A percentile compares a stretch with the other conserved stretches of the same genome.
These are phyloP conservation scores for Dicyrtomina minuta DNA, from an alignment of 2,888 invertebrate species.

Conservation along the genomic window DNA sequence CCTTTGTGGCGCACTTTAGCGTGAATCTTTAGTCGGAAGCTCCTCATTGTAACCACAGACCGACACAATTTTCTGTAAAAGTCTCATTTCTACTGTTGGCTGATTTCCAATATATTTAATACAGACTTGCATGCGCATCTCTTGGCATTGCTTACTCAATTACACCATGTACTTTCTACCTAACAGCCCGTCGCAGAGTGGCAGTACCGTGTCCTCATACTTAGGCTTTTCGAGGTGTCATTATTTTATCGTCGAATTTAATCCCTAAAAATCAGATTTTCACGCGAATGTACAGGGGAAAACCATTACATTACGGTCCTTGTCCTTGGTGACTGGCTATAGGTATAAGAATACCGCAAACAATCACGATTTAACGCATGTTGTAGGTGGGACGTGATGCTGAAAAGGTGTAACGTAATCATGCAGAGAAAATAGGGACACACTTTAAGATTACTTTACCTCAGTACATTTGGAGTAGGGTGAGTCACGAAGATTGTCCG, in stretches of 20 bases:
- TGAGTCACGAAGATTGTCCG: constrained; percentile 65
- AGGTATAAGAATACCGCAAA: too few species aligned
- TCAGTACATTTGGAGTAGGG: constrained; percentile 75
- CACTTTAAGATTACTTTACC: too few species aligned
- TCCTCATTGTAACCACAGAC: not conserved
- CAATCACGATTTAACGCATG: not conserved
- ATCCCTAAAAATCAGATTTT: too few species aligned
- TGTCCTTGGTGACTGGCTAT: too few species aligned
- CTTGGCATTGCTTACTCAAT: constrained; percentile 29
- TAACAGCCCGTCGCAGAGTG: not conserved
- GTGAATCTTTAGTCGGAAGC: too few species aligned
- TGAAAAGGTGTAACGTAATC: too few species aligned
- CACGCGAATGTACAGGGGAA: too few species aligned
- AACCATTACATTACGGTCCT: too few species aligned
- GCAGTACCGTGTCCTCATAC: too few species aligned
- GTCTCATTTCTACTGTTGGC: constrained; percentile 12
- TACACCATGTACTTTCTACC: constrained; percentile 1
- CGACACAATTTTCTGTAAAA: not conserved
- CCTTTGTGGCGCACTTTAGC: too few species aligned
- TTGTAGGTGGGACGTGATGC: not conserved
- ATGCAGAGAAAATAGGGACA: not conserved
- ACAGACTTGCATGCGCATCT: constrained; percentile 21
- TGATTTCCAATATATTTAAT: constrained; percentile 24
- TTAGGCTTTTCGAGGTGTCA: too few species aligned
- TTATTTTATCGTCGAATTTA: too few species aligned